Evolutionary conservation across 2,888 invertebrate species (phyloP).

Genomic region (Hypomecis punctinalis): DNA sequence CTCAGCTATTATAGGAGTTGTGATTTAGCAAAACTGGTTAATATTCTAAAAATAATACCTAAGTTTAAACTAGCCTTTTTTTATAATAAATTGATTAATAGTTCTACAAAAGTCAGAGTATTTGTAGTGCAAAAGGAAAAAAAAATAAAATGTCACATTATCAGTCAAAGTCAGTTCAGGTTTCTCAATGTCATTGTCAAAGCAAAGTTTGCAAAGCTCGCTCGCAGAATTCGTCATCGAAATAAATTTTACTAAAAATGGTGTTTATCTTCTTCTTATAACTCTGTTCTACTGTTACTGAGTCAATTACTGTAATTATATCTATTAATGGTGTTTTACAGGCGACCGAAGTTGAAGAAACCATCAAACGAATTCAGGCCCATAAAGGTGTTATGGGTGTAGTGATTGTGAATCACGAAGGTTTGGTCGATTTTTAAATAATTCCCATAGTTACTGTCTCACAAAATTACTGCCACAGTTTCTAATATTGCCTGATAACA

Average conservation of each 20-base stretch:
- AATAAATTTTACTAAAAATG: constrained; percentile 18
- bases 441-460: constrained; percentile 48
- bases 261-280: constrained; percentile 12
- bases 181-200: not conserved
- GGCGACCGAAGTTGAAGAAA: constrained; percentile 97
- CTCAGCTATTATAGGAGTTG: too few relatives aligned
- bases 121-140: too few relatives aligned
- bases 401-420: constrained; percentile 98
- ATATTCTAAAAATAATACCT: too few relatives aligned
- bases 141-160: not conserved
- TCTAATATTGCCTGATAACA: not conserved
- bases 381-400: constrained; percentile 99
- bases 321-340: constrained; percentile 56
- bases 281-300: not conserved
- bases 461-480: not conserved
- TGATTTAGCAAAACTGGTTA: too few relatives aligned
- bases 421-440: constrained; percentile 85
- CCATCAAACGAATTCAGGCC: constrained; percentile 97
- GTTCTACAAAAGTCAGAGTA: too few relatives aligned
- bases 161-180: not conserved
- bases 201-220: too few relatives aligned
- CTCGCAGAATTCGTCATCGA: constrained; percentile 1
- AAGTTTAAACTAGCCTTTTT: too few relatives aligned
- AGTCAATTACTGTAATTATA: not conserved
- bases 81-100: too few relatives aligned